Base-by-base conservation (phyloP, 2,113 vertebrate genomes). In the Picathartes gymnocephalus region DNA sequence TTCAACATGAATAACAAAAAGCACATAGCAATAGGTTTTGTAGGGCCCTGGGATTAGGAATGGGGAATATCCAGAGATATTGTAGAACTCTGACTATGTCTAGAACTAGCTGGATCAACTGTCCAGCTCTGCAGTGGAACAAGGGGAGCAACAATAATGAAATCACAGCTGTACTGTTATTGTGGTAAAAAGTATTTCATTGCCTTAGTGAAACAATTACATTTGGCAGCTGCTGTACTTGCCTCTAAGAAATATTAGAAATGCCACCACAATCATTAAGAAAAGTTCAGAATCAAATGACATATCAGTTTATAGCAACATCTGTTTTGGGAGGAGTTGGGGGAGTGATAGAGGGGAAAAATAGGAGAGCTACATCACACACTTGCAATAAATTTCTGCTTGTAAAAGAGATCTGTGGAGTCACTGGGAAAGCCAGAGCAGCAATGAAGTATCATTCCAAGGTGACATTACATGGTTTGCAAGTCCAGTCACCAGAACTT, bases 211-310 rank as follows among this genome's bases (percentile, higher is more conserved):
- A 62, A 83, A 86, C 68, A 51, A 79, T 90, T 88, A 51, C 2
- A 1, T 11, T 37, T 51, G 57, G 79, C 93, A 96, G 91, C 79
- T 96, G 95, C 64, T 88, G 57, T 68, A 11, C 16, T 64, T 90
- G 61, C 90, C 90, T 86, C 51, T 48, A 72, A 96, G 96, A 96
- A 95, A 95, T 76, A 81, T 25, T 48, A 90, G 81, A 96, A 96
- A 97, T 88, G 71, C 60, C 93, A 95, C 37, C 56, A 68, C 33
- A 71, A 13, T 45, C 57, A 72, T 93, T 84, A 94, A 83, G 90
- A 66, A 76, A 97, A 96, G 92, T 92, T 97, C 93, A 96, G 64
- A 45, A 71, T 61, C 40, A 65, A 66, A 64, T 90, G 92, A 90
- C 57, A 37, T 57, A 92, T 47, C 47, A 17, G 27, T 93, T 88